Evolutionary conservation across 2,113 vertebrate species (phyloP).

Genomic region (Pelecanoides urinatrix): DNA sequence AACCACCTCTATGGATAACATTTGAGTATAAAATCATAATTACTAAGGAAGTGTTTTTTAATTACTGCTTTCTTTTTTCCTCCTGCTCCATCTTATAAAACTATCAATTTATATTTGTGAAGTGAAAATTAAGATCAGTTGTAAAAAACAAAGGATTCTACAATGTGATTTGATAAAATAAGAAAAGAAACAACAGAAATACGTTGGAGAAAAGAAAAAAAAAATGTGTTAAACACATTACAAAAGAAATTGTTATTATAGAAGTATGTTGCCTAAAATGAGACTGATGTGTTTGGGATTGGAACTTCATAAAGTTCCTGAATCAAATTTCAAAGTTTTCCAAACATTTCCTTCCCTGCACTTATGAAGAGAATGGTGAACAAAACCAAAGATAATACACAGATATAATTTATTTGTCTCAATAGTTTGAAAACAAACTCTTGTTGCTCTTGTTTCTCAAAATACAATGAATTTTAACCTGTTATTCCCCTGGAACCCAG

Average conservation of each 20-base stretch:
- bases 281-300: not conserved
- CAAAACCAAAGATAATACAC: not conserved
- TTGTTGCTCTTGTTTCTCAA: not conserved
- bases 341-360: not conserved
- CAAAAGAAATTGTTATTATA: not conserved
- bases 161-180: not conserved
- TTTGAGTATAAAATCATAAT: not conserved
- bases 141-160: not conserved
- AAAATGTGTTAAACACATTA: not conserved
- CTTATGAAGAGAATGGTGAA: not conserved
- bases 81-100: not conserved
- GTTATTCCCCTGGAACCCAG: not conserved
- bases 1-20: not conserved
- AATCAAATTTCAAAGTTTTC: not conserved
- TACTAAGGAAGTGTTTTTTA: not conserved
- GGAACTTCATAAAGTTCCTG: not conserved
- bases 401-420: not conserved
- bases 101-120: not conserved
- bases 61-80: not conserved
- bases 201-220: not conserved
- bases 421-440: not conserved
- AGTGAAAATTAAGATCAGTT: not conserved
- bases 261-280: not conserved
- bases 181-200: not conserved
- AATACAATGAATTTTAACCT: not conserved